Percentiles rank a stretch among this genome's conserved stretches.
phyloP scores from a whole-genome alignment of 2,888 invertebrate species.

The Scaptomyza polygonia region DNA sequence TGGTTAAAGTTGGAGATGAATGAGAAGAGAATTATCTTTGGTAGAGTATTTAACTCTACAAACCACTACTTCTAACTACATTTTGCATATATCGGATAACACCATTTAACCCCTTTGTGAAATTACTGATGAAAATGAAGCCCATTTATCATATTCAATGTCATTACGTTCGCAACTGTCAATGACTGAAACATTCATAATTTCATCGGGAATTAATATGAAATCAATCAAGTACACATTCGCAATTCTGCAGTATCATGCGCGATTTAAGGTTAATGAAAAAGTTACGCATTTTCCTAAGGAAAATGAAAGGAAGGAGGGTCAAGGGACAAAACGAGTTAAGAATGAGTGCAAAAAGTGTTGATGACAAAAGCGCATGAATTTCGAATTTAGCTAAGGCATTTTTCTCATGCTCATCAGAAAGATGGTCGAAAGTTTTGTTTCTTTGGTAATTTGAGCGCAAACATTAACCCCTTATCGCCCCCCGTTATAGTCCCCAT shows the following conservation, averaged over 20 bases:
- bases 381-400: slow-evolving; percentile 30
- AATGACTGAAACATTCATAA: slow-evolving; percentile 54
- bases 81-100: background rate
- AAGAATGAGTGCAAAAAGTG: slow-evolving; percentile 12
- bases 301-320: background rate
- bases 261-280: slow-evolving; percentile 59
- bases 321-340: slow-evolving; percentile 40
- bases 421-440: slow-evolving; percentile 41
- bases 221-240: slow-evolving; percentile 69
- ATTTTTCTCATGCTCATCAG: slow-evolving; percentile 71
- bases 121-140: background rate
- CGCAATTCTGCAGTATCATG: slow-evolving; percentile 52
- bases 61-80: no score
- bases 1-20: background rate
- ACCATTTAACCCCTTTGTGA: background rate
- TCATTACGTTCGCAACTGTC: no score
- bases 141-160: slow-evolving; percentile 43
- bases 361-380: slow-evolving; percentile 36
- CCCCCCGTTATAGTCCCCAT: background rate
- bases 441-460: slow-evolving; percentile 66
- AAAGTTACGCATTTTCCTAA: slow-evolving; percentile 52
- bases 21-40: no score
- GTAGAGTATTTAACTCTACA: no score
- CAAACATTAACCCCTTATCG: slow-evolving; percentile 74
- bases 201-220: slow-evolving; percentile 72